Conservation (phyloP, 2,888 invertebrate species). For the Asteroscopus sphinx region DNA sequence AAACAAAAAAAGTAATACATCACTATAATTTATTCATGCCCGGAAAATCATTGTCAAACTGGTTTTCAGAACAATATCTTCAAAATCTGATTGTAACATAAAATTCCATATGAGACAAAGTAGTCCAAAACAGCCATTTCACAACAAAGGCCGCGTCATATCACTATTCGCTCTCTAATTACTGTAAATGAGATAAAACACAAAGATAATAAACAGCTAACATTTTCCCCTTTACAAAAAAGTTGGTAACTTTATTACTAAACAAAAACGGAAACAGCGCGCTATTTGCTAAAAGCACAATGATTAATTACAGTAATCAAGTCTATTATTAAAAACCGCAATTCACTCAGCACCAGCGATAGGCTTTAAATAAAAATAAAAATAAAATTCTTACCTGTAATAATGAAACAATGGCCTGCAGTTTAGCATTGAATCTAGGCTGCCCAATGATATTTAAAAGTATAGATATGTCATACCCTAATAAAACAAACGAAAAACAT, state of each 20-base stretch:
- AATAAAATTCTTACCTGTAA: conserved; percentile 23
- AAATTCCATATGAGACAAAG: conserved; percentile 16
- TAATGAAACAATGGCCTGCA: conserved; percentile 38
- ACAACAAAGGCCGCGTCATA: conserved; percentile 19
- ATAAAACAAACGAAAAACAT: too few relatives aligned
- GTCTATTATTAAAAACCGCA: conserved; percentile 25
- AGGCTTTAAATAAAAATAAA: too few relatives aligned
- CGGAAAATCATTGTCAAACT: neutral
- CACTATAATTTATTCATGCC: neutral
- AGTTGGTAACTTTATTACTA: conserved; percentile 21
- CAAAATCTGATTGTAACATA: conserved; percentile 8
- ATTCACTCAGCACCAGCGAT: conserved; percentile 11
- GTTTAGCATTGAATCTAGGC: conserved; percentile 46
- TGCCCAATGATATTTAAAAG: too few relatives aligned
- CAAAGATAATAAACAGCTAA: conserved; percentile 17
- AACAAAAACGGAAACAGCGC: conserved; percentile 43
- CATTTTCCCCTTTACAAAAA: conserved; percentile 6
- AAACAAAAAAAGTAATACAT: too few relatives aligned
- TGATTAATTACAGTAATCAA: conserved; percentile 50
- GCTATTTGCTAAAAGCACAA: conserved; percentile 47
- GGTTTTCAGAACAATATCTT: conserved; percentile 12
- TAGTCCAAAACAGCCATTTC: conserved; percentile 1
- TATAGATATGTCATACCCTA: too few relatives aligned
- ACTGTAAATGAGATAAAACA: conserved; percentile 27
- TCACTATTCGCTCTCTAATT: conserved; percentile 27